Base-by-base conservation (phyloP, 2,113 vertebrate species). In the Notothenia coriiceps region DNA sequence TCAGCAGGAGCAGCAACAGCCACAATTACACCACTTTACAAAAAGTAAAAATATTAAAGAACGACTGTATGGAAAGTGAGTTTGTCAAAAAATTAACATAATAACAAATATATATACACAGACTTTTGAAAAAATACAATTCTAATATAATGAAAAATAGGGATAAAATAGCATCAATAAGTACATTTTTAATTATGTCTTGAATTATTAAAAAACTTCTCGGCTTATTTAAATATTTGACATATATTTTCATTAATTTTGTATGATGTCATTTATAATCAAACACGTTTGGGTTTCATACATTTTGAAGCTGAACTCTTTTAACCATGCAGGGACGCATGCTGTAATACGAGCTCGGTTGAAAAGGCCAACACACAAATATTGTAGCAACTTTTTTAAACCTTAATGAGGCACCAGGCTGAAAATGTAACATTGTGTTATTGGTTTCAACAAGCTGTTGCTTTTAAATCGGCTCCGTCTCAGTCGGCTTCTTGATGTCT, bases 391-490 rank as follows among this genome's bases (percentile, higher is more conserved):
- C 7, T 5, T 14, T 2, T 46, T 67, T 13, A 70, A 64, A 65
- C n/a, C 4, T 50, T 61, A 33, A 54, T 67, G 65, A 74, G 65
- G 50, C 84, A 40, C 4, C 15, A 47, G 15, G 25, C 63, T 55
- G 22, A 59, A 14, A 49, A 11, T 54, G 10, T 3, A n/a, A 22
- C 0, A 0, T 17, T 29, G 49, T 47, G n/a, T 69, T 15, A 54
- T 40, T 56, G 46, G 25, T 40, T 78, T 62, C 55, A 7, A 33
- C 61, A 47, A 66, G 65, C 61, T 76, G 75, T 74, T 64, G 15
- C 18, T 46, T 72, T 33, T 69, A 9, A 63, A 68, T 52, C 25
- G 0, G 1, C n/a, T 29, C 11, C 18, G 10, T 47, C 35, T 59
- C 33, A 12, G 9, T 18, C 10, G 18, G 29, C 70, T 43, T 75